A percentile compares a stretch with the other conserved stretches of the same genome.
Conservation (phyloP, 2,113 vertebrate species). For the Syngnathus floridae region DNA sequence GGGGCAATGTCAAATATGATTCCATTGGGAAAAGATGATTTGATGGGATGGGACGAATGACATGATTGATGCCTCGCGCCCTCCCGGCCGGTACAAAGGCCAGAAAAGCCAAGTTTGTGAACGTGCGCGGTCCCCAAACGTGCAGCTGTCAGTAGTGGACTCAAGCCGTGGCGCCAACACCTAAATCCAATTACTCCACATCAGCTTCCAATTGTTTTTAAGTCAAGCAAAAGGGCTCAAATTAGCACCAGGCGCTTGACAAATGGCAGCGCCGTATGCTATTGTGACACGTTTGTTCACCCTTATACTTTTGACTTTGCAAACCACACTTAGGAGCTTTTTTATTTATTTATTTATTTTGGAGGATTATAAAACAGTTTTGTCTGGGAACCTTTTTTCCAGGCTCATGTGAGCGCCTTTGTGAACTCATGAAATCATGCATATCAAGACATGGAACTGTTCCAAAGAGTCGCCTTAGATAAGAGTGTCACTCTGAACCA, state of each 20-base stretch:
- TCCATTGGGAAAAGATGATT: neutral
- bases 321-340: conserved; percentile 20
- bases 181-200: conserved; percentile 24
- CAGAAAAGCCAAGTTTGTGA: neutral
- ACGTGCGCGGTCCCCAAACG: neutral
- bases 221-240: conserved; percentile 20
- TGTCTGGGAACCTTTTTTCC: conserved; percentile 12
- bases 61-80: conserved; percentile 10
- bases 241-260: conserved; percentile 41
- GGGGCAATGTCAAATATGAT: neutral
- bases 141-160: conserved; percentile 6
- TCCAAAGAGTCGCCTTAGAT: conserved; percentile 47
- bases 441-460: conserved; percentile 42
- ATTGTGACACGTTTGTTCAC: neutral
- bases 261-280: conserved; percentile 24
- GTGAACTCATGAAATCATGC: conserved; percentile 55
- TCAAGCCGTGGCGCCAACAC: conserved; percentile 14
- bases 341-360: neutral
- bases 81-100: neutral
- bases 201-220: conserved; percentile 42
- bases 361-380: conserved; percentile 20
- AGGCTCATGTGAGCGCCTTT: conserved; percentile 39
- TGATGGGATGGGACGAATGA: neutral
- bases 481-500: conserved; percentile 34
- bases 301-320: conserved; percentile 39